phyloP scores from a whole-genome alignment of 2,888 invertebrate genomes.

The Pasiphila rectangulata region DNA sequence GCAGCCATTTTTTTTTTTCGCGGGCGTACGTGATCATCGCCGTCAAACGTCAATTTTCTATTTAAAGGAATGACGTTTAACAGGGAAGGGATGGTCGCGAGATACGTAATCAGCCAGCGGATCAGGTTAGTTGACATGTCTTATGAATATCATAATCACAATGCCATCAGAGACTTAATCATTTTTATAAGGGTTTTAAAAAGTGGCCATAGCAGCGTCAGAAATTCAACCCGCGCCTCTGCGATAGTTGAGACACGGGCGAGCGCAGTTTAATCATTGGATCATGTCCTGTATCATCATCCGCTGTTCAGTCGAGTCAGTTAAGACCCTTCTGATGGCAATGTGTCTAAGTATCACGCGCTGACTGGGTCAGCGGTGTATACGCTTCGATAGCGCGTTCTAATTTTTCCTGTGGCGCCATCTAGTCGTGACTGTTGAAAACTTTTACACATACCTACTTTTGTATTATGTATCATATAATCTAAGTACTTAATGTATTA shows the following conservation, averaged over 20 bases:
- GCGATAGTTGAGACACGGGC: conserved; percentile 61
- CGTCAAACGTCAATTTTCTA: no score
- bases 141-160: no score
- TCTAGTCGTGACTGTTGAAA: conserved; percentile 13
- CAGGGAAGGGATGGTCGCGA: no score
- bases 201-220: conserved; percentile 61
- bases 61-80: no score
- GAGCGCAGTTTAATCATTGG: conserved; percentile 60
- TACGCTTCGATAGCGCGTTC: conserved; percentile 22
- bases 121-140: no score
- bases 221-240: conserved; percentile 52
- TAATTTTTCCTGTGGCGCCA: conserved; percentile 26
- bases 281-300: conserved; percentile 68
- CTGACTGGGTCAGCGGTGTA: background rate
- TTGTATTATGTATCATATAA: no score
- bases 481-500: no score
- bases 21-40: no score
- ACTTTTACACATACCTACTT: background rate
- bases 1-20: no score
- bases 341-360: conserved; percentile 45
- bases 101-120: no score
- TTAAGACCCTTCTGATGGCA: conserved; percentile 71
- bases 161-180: no score
- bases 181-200: no score
- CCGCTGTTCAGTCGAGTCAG: conserved; percentile 80